Evolutionary conservation across 2,797 vertebrate genomes (phyloP).

Genomic region (Enteromius anoplus): DNA sequence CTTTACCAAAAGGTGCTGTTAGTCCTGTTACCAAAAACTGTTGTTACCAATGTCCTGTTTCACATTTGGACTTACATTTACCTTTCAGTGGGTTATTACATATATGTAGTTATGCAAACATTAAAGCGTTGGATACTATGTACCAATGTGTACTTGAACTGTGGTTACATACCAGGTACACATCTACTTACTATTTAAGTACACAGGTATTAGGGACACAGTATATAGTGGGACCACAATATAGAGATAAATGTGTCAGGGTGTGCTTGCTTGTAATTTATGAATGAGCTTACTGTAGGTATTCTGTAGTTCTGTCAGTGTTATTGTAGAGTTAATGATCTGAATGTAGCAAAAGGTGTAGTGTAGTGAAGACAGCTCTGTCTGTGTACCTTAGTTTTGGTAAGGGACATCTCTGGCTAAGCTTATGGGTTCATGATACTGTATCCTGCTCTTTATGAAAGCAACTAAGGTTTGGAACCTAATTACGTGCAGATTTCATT

Average conservation of each 20-base stretch:
- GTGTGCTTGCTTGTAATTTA: slow-evolving; percentile 66
- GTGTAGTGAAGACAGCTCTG: slow-evolving; percentile 81
- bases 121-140: too few species aligned
- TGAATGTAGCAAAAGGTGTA: slow-evolving; percentile 78
- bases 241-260: slow-evolving; percentile 28
- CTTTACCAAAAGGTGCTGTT: too few species aligned
- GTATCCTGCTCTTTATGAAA: slow-evolving; percentile 1
- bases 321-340: slow-evolving; percentile 50
- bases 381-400: slow-evolving; percentile 90
- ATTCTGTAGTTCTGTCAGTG: slow-evolving; percentile 60
- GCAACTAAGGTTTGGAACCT: neutral
- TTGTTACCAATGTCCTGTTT: too few species aligned
- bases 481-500: slow-evolving; percentile 9
- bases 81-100: too few species aligned
- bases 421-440: slow-evolving; percentile 70
- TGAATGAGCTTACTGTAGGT: slow-evolving; percentile 64
- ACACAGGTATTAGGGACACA: neutral
- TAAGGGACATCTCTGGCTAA: slow-evolving; percentile 92
- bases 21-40: too few species aligned
- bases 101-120: too few species aligned
- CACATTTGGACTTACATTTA: too few species aligned
- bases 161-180: too few species aligned
- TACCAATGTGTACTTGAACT: too few species aligned
- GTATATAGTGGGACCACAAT: neutral
- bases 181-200: too few species aligned